A percentile compares a stretch with the other conserved stretches of the same genome.
These are phyloP conservation scores for Phyto melanocephala DNA, from an alignment of 2,888 invertebrate species.

Conservation along the genomic window DNA sequence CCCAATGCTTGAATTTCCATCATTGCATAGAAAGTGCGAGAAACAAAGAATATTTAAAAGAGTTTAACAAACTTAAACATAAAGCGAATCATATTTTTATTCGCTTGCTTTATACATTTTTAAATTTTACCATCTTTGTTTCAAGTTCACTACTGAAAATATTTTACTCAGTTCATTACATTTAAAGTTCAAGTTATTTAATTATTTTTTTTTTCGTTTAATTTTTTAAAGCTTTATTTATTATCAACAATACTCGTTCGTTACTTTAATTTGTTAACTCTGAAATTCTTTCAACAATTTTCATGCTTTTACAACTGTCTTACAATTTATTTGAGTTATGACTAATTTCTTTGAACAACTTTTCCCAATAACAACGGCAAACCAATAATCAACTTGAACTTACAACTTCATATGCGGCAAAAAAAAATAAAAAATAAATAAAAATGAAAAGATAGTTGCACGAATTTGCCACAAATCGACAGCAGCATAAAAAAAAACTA, in stretches of 20 bases:
- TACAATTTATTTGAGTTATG: constrained; percentile 29
- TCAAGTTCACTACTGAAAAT: no score
- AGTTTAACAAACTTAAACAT: no score
- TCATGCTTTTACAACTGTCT: neutral
- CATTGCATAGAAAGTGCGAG: no score
- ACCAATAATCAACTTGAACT: constrained; percentile 6
- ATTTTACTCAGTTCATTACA: no score
- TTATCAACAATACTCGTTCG: neutral
- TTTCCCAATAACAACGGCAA: neutral
- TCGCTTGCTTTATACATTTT: no score
- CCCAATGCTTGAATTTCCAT: no score
- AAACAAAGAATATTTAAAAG: no score
- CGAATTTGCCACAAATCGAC: constrained; percentile 30
- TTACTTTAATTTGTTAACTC: neutral
- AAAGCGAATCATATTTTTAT: no score
- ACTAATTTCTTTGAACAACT: neutral
- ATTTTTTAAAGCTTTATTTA: no score
- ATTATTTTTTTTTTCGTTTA: no score
- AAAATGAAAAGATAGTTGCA: neutral
- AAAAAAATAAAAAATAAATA: neutral
- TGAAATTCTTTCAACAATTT: neutral
- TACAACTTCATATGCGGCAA: neutral
- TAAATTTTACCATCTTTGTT: no score
- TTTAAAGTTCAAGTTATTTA: no score
- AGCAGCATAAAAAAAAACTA: neutral